Conservation (phyloP, 2,888 invertebrate species). For the Buathra laborator region DNA sequence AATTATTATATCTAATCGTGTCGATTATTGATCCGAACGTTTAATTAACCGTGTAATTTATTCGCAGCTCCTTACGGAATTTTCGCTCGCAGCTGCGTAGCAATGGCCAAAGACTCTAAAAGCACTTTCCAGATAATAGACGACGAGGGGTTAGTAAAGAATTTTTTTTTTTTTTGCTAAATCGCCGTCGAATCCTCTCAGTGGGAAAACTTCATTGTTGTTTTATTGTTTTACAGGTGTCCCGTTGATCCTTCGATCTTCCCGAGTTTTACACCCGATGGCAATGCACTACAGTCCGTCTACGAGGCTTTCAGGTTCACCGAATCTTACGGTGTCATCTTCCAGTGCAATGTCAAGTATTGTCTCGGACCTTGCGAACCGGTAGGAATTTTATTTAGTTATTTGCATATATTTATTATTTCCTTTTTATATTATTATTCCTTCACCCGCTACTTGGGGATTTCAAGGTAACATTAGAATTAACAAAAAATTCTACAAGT, state of each 20-base stretch:
- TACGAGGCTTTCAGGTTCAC: slow-evolving; percentile 98
- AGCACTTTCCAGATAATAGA: slow-evolving; percentile 98
- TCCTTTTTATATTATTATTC: slow-evolving; percentile 35
- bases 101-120: slow-evolving; percentile 98
- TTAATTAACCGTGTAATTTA: slow-evolving; percentile 64
- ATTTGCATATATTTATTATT: neutral
- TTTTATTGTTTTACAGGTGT: slow-evolving; percentile 87
- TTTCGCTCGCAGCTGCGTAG: slow-evolving; percentile 97
- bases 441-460: neutral
- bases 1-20: neutral
- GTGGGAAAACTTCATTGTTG: slow-evolving; percentile 13
- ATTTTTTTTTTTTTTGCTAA: neutral
- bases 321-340: slow-evolving; percentile 98
- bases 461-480: too few relatives aligned
- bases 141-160: slow-evolving; percentile 91
- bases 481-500: too few relatives aligned
- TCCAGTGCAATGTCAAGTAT: slow-evolving; percentile 98
- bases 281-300: slow-evolving; percentile 95
- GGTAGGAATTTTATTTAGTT: slow-evolving; percentile 86
- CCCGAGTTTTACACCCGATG: slow-evolving; percentile 96
- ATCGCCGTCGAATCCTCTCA: neutral
- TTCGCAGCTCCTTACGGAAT: slow-evolving; percentile 96
- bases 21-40: slow-evolving; percentile 17
- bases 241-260: slow-evolving; percentile 97
- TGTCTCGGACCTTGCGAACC: slow-evolving; percentile 98